Evolutionary conservation across 2,888 invertebrate species (phyloP), one percentile per base, ranked within the genome.

Genomic region (Phengaris arion): DNA sequence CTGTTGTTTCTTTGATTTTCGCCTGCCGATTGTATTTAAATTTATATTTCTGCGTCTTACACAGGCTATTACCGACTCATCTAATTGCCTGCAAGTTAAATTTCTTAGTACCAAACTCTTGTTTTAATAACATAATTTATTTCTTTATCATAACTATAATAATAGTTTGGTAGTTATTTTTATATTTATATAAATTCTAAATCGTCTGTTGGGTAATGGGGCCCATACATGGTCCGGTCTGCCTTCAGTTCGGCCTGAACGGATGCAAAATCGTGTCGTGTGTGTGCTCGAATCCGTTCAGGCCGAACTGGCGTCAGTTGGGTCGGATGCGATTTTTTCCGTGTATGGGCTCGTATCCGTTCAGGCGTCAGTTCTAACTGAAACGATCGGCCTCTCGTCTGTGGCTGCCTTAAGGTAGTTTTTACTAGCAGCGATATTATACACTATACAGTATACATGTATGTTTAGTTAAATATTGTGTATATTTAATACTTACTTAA

Each of bases 21-120:
- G 94, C 75, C 97, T 93, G 81, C 97, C 97, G 69, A 96, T 95
- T 0, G 91, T 86, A 76, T 95, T 92, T 75, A 89, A 78, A 78
- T 87, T 89, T 5, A 88, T 82, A 78, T 88, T 91, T 81, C 93
- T 85, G 75, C 87, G 95, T 76, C 97, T 94, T 68, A 97, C 94
- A 1, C 97, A 96, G 88, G 96, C 97, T 81, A 97, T 95, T 79
- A 95, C 90, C 6, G 95, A 95, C 81, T 96, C 96, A 83, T 96
- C 96, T 75, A 96, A 89, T 86, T 95, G 94, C 52, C 96, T 94
- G 81, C 84, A 87, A 85, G 64, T 59, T 45, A 72, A 76, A 64
- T 45, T 64, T 64, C 35, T 64, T 35, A 64, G 64, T 64, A 64
- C 13, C 12, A 35, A 6, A 6, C 35, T 45, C 64, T 64, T 64